Percentiles rank a stretch among this genome's conserved stretches.
Evolutionary conservation across 2,113 vertebrate species (phyloP).

Genomic region (Aix galericulata): DNA sequence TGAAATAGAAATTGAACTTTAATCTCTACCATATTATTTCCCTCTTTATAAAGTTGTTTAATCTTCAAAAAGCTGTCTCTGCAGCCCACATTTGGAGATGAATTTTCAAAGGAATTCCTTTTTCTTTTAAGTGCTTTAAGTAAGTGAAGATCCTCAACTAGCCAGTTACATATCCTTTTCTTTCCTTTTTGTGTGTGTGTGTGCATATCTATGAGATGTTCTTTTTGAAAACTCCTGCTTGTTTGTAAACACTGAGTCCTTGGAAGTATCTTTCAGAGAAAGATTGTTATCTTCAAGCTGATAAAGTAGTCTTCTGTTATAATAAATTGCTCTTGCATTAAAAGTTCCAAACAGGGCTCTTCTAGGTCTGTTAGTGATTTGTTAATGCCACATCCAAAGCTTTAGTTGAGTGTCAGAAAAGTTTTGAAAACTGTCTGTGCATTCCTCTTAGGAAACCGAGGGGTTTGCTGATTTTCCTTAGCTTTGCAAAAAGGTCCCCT

Average conservation of each 20-base stretch:
- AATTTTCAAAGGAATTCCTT: constrained; percentile 7
- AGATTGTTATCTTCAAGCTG: not conserved
- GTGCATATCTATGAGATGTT: not conserved
- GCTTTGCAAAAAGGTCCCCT: not conserved
- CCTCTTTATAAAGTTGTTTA: not conserved
- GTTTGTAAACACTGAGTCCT: constrained; percentile 16
- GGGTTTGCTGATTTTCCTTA: not conserved
- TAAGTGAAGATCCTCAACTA: not conserved
- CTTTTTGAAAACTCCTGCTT: not conserved
- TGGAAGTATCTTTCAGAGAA: constrained; percentile 21
- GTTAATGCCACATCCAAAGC: not conserved
- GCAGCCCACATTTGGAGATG: not conserved
- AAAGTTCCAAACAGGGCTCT: not conserved
- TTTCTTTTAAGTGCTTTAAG: constrained; percentile 17
- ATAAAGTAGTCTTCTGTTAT: constrained; percentile 19
- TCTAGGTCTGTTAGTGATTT: not conserved
- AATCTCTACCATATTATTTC: not conserved
- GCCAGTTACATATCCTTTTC: not conserved
- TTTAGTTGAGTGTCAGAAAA: not conserved
- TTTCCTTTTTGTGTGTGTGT: not conserved
- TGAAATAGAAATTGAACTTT: constrained; percentile 2
- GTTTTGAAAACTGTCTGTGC: not conserved
- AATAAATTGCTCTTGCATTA: constrained; percentile 4
- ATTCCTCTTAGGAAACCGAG: not conserved
- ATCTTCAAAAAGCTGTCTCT: constrained; percentile 26